Percentiles rank a stretch among this genome's conserved stretches.
Conservation (phyloP, 2,888 invertebrate species). For the Helobdella robusta region DNA sequence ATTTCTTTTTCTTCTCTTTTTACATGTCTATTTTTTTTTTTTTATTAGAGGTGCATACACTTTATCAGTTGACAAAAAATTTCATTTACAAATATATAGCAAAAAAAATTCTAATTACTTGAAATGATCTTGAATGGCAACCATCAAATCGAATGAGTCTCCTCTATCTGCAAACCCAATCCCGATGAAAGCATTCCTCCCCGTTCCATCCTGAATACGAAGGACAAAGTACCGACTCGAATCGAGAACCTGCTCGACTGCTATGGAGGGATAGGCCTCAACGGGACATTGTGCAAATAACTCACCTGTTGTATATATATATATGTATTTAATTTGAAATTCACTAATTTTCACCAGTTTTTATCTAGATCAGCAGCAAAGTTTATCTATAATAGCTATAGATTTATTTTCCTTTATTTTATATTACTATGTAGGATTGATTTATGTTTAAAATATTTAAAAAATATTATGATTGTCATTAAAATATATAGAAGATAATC, state of each 20-base stretch:
- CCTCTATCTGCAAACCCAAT: constrained; percentile 93
- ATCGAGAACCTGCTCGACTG: constrained; percentile 89
- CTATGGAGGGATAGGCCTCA: constrained; percentile 84
- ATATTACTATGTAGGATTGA: too few relatives aligned
- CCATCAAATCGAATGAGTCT: constrained; percentile 97
- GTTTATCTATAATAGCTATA: too few relatives aligned
- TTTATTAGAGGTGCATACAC: constrained; percentile 17
- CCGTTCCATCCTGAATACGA: constrained; percentile 84
- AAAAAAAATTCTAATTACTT: constrained; percentile 54
- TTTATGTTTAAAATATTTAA: too few relatives aligned
- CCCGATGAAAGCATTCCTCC: constrained; percentile 81
- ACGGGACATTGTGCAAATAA: constrained; percentile 91
- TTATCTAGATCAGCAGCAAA: too few relatives aligned
- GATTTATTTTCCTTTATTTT: too few relatives aligned
- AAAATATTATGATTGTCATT: too few relatives aligned
- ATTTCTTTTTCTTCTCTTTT: constrained; percentile 58
- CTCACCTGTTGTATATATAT: constrained; percentile 54
- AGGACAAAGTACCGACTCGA: constrained; percentile 95
- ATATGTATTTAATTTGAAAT: not conserved
- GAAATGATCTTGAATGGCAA: constrained; percentile 93
- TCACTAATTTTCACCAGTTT: too few relatives aligned
- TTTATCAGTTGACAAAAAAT: not conserved
- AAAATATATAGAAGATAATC: too few relatives aligned
- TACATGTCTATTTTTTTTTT: constrained; percentile 44
- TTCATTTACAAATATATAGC: not conserved